Percentiles rank a stretch among this genome's conserved stretches.
Conservation (phyloP, 2,888 invertebrate species). For the Rhingia rostrata region DNA sequence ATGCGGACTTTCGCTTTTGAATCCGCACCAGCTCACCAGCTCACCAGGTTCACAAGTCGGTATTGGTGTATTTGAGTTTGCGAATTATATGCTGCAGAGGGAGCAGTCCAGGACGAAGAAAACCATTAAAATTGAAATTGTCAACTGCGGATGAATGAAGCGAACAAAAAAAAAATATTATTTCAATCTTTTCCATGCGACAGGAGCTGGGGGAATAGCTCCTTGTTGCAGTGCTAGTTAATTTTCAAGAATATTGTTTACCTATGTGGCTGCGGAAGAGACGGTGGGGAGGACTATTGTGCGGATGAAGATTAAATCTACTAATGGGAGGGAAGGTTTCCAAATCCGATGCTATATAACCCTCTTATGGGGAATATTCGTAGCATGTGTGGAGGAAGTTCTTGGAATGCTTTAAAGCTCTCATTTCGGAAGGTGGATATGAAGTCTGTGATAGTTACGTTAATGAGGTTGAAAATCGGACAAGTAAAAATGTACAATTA, state of each 20-base stretch:
- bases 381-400: no score
- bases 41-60: slow-evolving; percentile 43
- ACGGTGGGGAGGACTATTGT: no score
- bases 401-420: no score
- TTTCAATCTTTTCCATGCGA: slow-evolving; percentile 11
- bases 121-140: slow-evolving; percentile 63
- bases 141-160: slow-evolving; percentile 57
- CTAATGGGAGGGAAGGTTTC: no score
- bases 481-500: no score
- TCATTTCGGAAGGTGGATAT: no score
- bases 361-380: no score
- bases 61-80: slow-evolving; percentile 8
- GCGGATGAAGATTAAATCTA: no score
- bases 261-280: background rate
- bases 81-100: background rate
- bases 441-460: no score
- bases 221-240: no score
- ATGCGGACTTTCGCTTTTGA: slow-evolving; percentile 54
- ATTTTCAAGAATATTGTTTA: background rate
- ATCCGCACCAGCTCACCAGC: slow-evolving; percentile 37
- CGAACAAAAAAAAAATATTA: slow-evolving; percentile 1
- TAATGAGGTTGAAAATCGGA: no score
- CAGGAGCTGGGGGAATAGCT: background rate
- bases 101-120: slow-evolving; percentile 10
- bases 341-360: no score